Percentiles rank a stretch among this genome's conserved stretches.
These are phyloP conservation scores for Paralvinella palmiformis DNA, from an alignment of 1,140 invertebrate genomes.

Conservation along the genomic window DNA sequence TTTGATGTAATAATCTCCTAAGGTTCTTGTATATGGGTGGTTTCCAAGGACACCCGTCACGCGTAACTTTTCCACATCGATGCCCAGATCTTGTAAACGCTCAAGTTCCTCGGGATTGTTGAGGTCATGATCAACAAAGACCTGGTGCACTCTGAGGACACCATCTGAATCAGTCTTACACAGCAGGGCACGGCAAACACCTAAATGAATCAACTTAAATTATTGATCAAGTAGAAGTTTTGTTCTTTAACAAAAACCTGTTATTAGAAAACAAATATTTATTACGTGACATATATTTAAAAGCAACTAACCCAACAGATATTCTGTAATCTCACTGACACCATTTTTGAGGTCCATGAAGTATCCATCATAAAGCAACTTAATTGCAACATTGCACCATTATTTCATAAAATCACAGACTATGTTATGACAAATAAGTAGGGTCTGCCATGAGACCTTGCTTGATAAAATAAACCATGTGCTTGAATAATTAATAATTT, in stretches of 20 bases:
- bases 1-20: constrained; percentile 86
- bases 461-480: too few relatives aligned
- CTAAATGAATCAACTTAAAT: constrained; percentile 27
- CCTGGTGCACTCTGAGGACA: constrained; percentile 71
- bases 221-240: background rate
- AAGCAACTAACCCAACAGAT: too few relatives aligned
- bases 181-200: constrained; percentile 68
- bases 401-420: too few relatives aligned
- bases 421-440: too few relatives aligned
- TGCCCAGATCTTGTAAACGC: constrained; percentile 64
- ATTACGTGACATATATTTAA: too few relatives aligned
- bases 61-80: constrained; percentile 52
- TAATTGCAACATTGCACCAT: too few relatives aligned
- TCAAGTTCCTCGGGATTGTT: constrained; percentile 76
- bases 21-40: constrained; percentile 62
- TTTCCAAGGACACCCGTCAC: constrained; percentile 53
- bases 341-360: too few relatives aligned
- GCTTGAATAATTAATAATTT: too few relatives aligned
- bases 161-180: constrained; percentile 74
- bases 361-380: too few relatives aligned
- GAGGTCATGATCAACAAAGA: constrained; percentile 77
- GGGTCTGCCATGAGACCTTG: too few relatives aligned
- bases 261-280: background rate
- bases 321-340: too few relatives aligned
- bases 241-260: background rate